These are phyloP conservation scores for Chrysopa pallens DNA, from an alignment of 1,140 invertebrate genomes.

Conservation along the genomic window DNA sequence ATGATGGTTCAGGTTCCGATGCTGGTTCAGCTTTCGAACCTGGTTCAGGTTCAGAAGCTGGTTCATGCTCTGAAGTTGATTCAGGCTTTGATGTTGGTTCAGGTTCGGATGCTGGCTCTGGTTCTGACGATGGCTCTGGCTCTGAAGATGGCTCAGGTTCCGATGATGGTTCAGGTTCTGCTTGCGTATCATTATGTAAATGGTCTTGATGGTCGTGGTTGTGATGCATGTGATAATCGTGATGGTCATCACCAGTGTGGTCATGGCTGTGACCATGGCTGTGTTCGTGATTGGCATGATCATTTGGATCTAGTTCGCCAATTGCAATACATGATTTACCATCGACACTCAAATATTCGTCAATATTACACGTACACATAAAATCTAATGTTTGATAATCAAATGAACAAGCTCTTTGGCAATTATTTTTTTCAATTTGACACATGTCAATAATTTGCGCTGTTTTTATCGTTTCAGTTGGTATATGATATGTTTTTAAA, in stretches of 20 bases:
- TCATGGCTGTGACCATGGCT: constrained; percentile 14
- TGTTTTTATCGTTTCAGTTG: constrained; percentile 23
- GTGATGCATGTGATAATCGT: constrained; percentile 2
- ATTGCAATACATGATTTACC: constrained; percentile 24
- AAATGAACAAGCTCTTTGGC: constrained; percentile 57
- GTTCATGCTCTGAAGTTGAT: constrained; percentile 12
- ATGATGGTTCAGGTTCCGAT: constrained; percentile 10
- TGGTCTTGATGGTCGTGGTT: constrained; percentile 11
- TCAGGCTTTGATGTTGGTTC: constrained; percentile 12
- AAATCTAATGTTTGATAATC: constrained; percentile 43
- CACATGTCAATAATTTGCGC: constrained; percentile 49
- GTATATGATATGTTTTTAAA: constrained; percentile 32
- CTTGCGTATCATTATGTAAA: constrained; percentile 8
- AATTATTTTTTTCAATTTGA: constrained; percentile 51
- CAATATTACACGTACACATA: constrained; percentile 48
- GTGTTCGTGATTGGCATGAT: constrained; percentile 2
- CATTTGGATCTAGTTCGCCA: background rate
- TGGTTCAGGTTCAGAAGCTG: constrained; percentile 14
- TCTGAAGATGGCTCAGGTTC: constrained; percentile 13
- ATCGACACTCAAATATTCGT: constrained; percentile 24
- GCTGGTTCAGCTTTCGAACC: constrained; percentile 13
- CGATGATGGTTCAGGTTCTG: constrained; percentile 12
- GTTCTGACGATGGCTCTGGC: constrained; percentile 9
- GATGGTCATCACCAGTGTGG: constrained; percentile 13
- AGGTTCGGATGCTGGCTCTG: constrained; percentile 12